Percentiles rank a stretch among this genome's conserved stretches.
These are phyloP conservation scores for Agapornis canus DNA, from an alignment of 2,797 vertebrate species.

Conservation along the genomic window DNA sequence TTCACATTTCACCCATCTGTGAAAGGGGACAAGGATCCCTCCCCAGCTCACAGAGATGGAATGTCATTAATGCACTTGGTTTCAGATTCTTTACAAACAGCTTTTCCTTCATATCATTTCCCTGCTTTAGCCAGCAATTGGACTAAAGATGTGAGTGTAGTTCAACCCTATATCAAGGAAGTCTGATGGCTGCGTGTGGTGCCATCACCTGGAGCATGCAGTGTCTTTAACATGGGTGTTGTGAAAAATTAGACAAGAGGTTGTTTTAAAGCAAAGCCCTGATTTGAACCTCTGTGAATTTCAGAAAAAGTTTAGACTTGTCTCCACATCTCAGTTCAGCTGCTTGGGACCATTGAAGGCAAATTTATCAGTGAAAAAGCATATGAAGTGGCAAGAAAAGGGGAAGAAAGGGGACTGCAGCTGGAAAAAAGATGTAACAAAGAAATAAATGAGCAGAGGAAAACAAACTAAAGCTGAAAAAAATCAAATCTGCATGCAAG, in stretches of 20 bases:
- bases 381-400: not conserved
- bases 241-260: not conserved
- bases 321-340: not conserved
- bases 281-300: not conserved
- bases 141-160: not conserved
- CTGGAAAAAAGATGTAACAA: not conserved
- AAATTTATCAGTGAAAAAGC: not conserved
- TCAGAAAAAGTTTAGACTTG: not conserved
- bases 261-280: not conserved
- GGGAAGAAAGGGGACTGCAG: not conserved
- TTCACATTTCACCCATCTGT: not conserved
- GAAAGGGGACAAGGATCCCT: constrained; percentile 8
- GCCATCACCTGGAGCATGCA: not conserved
- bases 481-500: not conserved
- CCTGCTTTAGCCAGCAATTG: not conserved
- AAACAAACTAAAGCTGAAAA: not conserved
- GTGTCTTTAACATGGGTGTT: not conserved
- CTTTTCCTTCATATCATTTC: not conserved
- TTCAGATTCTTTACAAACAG: constrained; percentile 8
- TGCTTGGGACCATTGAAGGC: not conserved
- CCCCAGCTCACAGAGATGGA: constrained; percentile 1
- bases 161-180: not conserved
- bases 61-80: not conserved
- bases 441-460: not conserved
- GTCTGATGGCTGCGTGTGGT: not conserved